Conservation (phyloP, 2,797 vertebrate genomes). For the Darevskia nairensis region DNA sequence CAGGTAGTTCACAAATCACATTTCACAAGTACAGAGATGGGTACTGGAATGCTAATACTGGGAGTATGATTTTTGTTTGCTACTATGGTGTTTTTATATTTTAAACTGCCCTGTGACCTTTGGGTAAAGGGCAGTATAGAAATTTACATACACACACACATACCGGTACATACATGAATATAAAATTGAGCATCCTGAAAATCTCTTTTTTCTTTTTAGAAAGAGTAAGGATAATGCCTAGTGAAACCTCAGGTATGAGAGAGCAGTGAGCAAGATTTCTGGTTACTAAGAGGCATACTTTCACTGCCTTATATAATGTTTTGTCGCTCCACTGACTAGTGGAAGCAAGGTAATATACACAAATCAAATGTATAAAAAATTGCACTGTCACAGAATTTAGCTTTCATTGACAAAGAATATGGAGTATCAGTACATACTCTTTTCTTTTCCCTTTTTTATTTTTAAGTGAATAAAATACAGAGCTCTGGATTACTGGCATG, state of each 20-base stretch:
- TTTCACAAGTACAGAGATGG: neutral
- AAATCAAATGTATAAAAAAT: neutral
- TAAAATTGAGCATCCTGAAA: neutral
- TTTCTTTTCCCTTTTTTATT: neutral
- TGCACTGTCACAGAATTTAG: neutral
- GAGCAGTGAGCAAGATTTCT: neutral
- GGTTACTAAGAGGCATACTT: neutral
- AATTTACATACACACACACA: too few species aligned
- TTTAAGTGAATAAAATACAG: neutral
- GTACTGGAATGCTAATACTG: too few species aligned
- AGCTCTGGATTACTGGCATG: neutral
- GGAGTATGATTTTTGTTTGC: too few species aligned
- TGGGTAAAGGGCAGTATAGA: too few species aligned
- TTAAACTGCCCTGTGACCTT: too few species aligned
- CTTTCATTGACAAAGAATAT: neutral
- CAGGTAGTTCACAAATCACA: neutral
- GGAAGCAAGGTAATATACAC: neutral
- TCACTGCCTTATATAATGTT: neutral
- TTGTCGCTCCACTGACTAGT: neutral
- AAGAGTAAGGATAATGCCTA: neutral
- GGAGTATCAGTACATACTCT: neutral
- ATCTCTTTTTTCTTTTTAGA: neutral
- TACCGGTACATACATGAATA: neutral
- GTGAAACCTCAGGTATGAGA: neutral
- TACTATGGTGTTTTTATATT: too few species aligned